Base-by-base conservation (phyloP, 2,113 vertebrate species). In the Protomyctophum bolini region DNA sequence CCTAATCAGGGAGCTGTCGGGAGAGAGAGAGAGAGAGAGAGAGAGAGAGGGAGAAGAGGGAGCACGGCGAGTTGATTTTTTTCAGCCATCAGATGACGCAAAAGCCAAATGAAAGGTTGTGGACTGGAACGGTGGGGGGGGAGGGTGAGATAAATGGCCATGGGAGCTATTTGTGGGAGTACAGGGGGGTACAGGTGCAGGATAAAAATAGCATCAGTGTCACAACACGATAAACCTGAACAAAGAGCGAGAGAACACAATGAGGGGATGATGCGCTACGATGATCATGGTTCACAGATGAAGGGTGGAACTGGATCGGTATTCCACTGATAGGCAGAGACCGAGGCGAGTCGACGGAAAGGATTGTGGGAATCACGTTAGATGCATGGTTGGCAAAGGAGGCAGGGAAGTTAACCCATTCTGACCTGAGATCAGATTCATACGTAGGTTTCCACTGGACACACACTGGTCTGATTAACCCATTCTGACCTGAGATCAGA, bases 251-350 rank as follows among this genome's bases (percentile, higher is more conserved):
- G 11, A 2, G 12, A 12, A 54, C 0, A 54, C 51, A 12, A 3
- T 6, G 33, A 41, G 33, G 33, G 33, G 5, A 41, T n/a, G n/a
- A n/a, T n/a, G n/a, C n/a, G n/a, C n/a, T n/a, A 12, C 5, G 51
- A 12, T 54, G 0, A 6, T 54, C 2, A 10, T n/a, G 51, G 12
- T n/a, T n/a, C n/a, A n/a, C 5, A 12, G 51, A 41, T 12, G 12
- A 54, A 54, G 12, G 51, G 51, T n/a, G 12, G 3, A 61, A 46
- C 46, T 14, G 58, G n/a, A 29, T 8, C 41, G 48, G 15, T 7
- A n/a, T 28, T 72, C 51, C 55, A 72, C 75, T 57, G 68, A 9
- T 52, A 75, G 57, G 54, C 58, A 8, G 28, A 74, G 57, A 50
- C 48, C 46, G 54, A 71, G 52, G 8, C 11, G 59, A 33, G 49